A percentile compares a stretch with the other conserved stretches of the same genome.
These are phyloP conservation scores for Mus minutoides DNA, from an alignment of 2,797 vertebrate genomes.

Conservation along the genomic window DNA sequence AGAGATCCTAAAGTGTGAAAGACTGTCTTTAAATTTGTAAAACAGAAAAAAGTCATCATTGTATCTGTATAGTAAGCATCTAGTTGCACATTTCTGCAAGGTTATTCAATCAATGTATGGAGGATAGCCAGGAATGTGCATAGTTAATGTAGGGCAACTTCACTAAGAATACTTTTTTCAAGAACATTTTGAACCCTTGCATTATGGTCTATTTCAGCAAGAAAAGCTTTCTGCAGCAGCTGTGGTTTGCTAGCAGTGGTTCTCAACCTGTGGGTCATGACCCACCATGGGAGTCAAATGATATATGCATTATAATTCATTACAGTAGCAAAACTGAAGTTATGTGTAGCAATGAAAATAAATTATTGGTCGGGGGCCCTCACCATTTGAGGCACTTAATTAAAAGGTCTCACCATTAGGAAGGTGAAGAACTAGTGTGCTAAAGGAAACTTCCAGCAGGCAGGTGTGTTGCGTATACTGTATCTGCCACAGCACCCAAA, in stretches of 20 bases:
- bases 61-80: not conserved
- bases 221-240: not conserved
- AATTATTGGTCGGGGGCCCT: not conserved
- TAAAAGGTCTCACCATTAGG: not conserved
- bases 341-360: not conserved
- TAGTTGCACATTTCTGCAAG: not conserved
- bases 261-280: not conserved
- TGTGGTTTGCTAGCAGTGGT: not conserved
- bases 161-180: not conserved
- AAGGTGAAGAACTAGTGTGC: too few relatives aligned
- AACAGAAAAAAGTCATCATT: not conserved
- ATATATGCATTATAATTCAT: not conserved
- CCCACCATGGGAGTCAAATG: not conserved
- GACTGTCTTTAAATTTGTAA: not conserved
- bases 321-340: not conserved
- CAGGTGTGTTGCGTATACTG: not conserved
- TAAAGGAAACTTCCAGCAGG: not conserved
- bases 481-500: not conserved
- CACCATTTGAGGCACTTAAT: not conserved
- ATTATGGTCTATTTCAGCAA: not conserved
- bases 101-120: not conserved
- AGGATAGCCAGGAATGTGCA: not conserved
- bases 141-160: not conserved
- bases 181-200: not conserved
- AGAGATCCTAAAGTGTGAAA: constrained; percentile 37